Evolutionary conservation across 2,113 vertebrate genomes (phyloP).

Genomic region (Rhea americana): DNA sequence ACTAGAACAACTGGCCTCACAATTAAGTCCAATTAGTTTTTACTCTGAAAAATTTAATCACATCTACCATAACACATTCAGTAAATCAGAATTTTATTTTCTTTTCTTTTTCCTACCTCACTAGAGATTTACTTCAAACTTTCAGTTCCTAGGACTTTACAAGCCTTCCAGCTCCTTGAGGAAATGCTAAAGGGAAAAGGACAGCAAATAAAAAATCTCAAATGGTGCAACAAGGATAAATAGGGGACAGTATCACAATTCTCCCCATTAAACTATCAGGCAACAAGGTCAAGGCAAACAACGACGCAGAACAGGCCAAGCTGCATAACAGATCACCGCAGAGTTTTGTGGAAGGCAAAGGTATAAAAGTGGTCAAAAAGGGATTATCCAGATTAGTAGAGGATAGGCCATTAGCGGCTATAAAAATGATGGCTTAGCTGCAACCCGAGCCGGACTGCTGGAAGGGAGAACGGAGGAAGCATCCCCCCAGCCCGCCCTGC

Average conservation of each 20-base stretch:
- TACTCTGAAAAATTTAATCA: slow-evolving; percentile 69
- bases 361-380: slow-evolving; percentile 55
- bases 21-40: slow-evolving; percentile 70
- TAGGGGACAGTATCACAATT: rapidly evolving
- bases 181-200: background rate
- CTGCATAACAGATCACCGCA: background rate
- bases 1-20: slow-evolving; percentile 62
- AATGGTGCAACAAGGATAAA: background rate
- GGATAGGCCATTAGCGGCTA: slow-evolving; percentile 52
- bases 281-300: background rate
- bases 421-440: slow-evolving; percentile 61
- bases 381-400: slow-evolving; percentile 45
- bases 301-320: background rate
- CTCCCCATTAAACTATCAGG: background rate
- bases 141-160: slow-evolving; percentile 12
- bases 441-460: slow-evolving; percentile 5
- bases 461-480: background rate
- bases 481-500: background rate
- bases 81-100: slow-evolving; percentile 62
- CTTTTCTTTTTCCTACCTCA: background rate
- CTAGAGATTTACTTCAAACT: slow-evolving; percentile 15
- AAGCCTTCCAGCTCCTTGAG: slow-evolving; percentile 46
- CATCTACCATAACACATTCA: slow-evolving; percentile 49
- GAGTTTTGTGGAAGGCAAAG: slow-evolving; percentile 30
- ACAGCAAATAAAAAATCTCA: background rate